Evolutionary conservation across 2,113 vertebrate species (phyloP), one percentile per base, ranked within the genome.

Genomic region (Dinomys branickii): DNA sequence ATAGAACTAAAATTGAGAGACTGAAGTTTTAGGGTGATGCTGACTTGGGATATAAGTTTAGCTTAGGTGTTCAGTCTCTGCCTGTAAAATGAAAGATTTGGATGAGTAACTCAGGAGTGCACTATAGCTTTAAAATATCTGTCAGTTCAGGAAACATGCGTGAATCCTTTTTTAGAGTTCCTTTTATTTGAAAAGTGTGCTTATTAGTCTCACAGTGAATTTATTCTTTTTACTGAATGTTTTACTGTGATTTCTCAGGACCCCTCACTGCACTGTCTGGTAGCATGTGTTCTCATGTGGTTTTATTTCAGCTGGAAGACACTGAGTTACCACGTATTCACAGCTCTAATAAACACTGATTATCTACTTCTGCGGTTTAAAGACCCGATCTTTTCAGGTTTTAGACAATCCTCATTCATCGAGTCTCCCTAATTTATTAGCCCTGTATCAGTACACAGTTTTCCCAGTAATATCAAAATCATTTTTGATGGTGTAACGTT

Each of bases 271-370:
- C 19, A 61, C n/a, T 0, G 7, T 87, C 63, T 92, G 59, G 86
- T 95, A 95, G 77, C 59, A 1, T 86, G 54, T 97, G 77, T 93
- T 94, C 94, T 97, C 90, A 97, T 95, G 90, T 44, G 94, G 82
- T 95, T 97, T 97, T 86, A 35, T 95, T 86, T 67, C 67, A 97
- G 61, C 95, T 28, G 83, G 93, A 98, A 93, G 85, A 89, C 94
- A 69, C 77, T 96, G 24, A 96, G 87, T 93, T 87, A 77, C 80
- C 87, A 87, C 52, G 33, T 81, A 65, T 14, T 93, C 96, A 94
- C 35, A 95, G 92, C 95, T 91, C 56, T 97, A 96, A 97, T 97
- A 96, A 97, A 95, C 94, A 71, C 88, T 96, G 97, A 96, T 98
- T 97, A 95, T 89, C 73, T 88, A 59, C 97, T 97, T 97, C n/a